phyloP scores from a whole-genome alignment of 2,113 vertebrate genomes.

The Sinocyclocheilus maitianheensis region DNA sequence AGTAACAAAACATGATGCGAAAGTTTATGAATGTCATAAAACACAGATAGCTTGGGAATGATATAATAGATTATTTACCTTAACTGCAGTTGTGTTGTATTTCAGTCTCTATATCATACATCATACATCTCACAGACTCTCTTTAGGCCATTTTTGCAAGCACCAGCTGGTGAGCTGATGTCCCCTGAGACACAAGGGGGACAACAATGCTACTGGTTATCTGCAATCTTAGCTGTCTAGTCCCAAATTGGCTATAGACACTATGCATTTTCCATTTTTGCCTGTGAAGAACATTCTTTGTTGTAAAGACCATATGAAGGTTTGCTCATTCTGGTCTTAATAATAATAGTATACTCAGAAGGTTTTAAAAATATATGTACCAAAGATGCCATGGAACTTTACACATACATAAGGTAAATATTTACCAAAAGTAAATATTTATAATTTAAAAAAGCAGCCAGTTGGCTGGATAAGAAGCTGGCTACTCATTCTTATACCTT shows the following conservation, averaged over 20 bases:
- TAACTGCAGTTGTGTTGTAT: neutral
- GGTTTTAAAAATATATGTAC: no score
- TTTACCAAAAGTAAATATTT: neutral
- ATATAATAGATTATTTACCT: neutral
- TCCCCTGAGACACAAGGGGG: slow-evolving; percentile 30
- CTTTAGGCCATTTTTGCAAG: slow-evolving; percentile 42
- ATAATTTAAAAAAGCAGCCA: no score
- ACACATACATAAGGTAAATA: neutral
- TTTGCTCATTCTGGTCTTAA: neutral
- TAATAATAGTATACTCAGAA: no score
- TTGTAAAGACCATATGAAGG: neutral
- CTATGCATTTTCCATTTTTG: neutral
- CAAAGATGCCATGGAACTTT: neutral
- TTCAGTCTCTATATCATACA: slow-evolving; percentile 4
- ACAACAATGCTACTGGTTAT: slow-evolving; percentile 49
- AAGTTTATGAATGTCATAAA: neutral
- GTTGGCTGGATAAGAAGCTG: neutral
- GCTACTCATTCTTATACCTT: neutral
- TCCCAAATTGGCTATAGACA: slow-evolving; percentile 47
- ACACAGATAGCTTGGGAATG: neutral
- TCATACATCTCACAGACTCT: slow-evolving; percentile 59
- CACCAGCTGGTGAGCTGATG: slow-evolving; percentile 51
- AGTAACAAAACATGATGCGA: neutral
- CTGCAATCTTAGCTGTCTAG: neutral
- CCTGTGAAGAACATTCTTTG: neutral